phyloP scores from a whole-genome alignment of 2,113 vertebrate genomes.

The Leuciscus idus region DNA sequence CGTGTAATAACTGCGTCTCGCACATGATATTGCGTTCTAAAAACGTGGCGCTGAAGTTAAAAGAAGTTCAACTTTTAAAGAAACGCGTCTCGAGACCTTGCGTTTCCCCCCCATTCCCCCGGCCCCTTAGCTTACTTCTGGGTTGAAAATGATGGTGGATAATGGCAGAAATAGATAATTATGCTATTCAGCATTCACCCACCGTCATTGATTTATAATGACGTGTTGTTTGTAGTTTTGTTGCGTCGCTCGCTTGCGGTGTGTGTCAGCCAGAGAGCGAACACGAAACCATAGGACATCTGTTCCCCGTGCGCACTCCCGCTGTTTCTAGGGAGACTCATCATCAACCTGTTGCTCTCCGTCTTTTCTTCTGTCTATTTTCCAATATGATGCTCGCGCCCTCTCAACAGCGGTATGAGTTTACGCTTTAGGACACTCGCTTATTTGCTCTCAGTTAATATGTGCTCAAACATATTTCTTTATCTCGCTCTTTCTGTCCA shows the following conservation, averaged over 20 bases:
- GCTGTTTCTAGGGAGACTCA: slow-evolving; percentile 67
- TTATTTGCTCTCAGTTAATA: slow-evolving; percentile 56
- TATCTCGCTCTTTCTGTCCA: background rate
- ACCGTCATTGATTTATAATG: background rate
- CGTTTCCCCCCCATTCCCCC: too few relatives aligned
- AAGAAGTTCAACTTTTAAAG: background rate
- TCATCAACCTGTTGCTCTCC: slow-evolving; percentile 55
- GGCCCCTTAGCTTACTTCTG: too few relatives aligned
- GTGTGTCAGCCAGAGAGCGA: slow-evolving; percentile 40
- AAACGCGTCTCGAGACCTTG: too few relatives aligned
- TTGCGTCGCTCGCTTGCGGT: background rate
- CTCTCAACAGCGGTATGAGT: slow-evolving; percentile 61
- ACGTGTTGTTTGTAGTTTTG: background rate
- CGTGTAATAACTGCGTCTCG: background rate
- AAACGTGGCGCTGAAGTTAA: background rate
- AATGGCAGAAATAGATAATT: background rate
- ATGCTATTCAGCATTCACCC: background rate
- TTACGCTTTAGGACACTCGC: slow-evolving; percentile 50
- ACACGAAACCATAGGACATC: slow-evolving; percentile 55
- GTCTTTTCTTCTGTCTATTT: slow-evolving; percentile 7
- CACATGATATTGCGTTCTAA: background rate
- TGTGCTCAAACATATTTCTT: slow-evolving; percentile 51
- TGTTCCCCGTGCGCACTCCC: slow-evolving; percentile 42
- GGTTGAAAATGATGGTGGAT: too few relatives aligned
- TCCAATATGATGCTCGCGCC: slow-evolving; percentile 45